Percentiles rank a stretch among this genome's conserved stretches.
Evolutionary conservation across 2,113 vertebrate genomes (phyloP).

Genomic region (Sigmodon hispidus): DNA sequence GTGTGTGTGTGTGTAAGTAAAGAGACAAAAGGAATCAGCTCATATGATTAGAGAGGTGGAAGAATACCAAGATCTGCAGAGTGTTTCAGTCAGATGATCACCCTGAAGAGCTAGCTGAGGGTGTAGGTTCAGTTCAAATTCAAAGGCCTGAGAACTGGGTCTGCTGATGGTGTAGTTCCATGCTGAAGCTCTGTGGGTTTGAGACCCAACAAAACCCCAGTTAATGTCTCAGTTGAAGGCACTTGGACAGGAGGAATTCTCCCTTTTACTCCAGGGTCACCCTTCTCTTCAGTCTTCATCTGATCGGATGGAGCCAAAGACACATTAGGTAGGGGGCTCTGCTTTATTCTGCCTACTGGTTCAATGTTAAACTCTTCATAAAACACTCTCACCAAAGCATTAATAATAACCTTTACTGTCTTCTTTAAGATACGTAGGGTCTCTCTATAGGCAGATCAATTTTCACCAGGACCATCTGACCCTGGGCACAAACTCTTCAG

Average conservation of each 20-base stretch:
- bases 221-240: neutral
- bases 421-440: neutral
- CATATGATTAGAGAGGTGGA: neutral
- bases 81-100: neutral
- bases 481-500: neutral
- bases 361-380: neutral
- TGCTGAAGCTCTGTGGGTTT: neutral
- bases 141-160: neutral
- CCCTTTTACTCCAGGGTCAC: neutral
- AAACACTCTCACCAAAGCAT: neutral
- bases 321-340: neutral
- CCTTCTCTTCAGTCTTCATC: neutral
- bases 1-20: neutral
- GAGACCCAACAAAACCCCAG: neutral
- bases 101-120: neutral
- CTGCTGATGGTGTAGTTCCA: neutral
- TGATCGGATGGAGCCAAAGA: neutral
- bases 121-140: neutral
- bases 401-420: neutral
- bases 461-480: neutral
- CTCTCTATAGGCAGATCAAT: neutral
- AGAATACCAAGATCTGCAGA: neutral
- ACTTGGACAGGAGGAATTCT: neutral
- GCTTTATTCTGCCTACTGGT: neutral
- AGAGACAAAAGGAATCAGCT: neutral